phyloP scores from a whole-genome alignment of 1,140 invertebrate genomes.

The Sitodiplosis mosellana region DNA sequence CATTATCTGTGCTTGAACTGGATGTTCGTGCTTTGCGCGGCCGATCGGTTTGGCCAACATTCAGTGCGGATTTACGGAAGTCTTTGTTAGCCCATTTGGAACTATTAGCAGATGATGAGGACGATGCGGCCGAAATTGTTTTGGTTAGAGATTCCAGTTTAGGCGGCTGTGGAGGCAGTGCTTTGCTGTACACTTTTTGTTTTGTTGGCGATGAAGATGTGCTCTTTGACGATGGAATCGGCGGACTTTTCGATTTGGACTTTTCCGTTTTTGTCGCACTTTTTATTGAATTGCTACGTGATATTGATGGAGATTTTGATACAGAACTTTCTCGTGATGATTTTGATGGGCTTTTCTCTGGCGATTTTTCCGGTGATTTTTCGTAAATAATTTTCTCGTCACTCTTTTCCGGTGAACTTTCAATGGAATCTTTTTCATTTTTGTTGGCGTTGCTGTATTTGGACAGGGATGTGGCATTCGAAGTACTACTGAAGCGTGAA shows the following conservation, averaged over 20 bases:
- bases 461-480: not conserved
- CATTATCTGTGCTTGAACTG: conserved; percentile 13
- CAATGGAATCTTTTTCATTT: not conserved
- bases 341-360: not conserved
- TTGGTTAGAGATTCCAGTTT: conserved; percentile 30
- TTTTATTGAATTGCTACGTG: conserved; percentile 22
- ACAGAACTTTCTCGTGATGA: conserved; percentile 9
- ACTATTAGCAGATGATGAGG: conserved; percentile 10
- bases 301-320: conserved; percentile 7
- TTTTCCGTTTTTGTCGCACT: conserved; percentile 24
- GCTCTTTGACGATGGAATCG: conserved; percentile 9
- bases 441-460: conserved; percentile 1
- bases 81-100: conserved; percentile 44
- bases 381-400: not conserved
- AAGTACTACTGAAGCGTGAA: conserved; percentile 8
- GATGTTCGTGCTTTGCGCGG: conserved; percentile 18
- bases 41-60: conserved; percentile 37
- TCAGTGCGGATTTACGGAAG: conserved; percentile 54
- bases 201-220: conserved; percentile 9
- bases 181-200: conserved; percentile 12
- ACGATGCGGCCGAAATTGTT: conserved; percentile 17
- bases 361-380: not conserved
- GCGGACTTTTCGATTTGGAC: conserved; percentile 24
- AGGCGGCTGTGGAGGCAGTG: conserved; percentile 32
- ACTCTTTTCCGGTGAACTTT: conserved; percentile 1